These are phyloP conservation scores for Cettia cetti DNA, from an alignment of 2,113 vertebrate species.

Conservation along the genomic window DNA sequence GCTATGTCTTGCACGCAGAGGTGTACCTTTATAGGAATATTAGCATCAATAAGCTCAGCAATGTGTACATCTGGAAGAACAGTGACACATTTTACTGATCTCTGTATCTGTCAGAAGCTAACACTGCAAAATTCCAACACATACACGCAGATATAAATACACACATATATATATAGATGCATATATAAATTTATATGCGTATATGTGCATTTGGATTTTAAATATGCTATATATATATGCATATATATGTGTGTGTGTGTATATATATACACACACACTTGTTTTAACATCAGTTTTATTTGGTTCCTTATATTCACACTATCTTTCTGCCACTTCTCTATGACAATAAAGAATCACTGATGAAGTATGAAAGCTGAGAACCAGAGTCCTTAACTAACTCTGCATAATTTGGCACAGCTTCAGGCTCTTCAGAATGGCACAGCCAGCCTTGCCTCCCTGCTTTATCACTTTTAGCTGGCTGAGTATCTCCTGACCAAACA, in stretches of 20 bases:
- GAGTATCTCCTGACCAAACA: not conserved
- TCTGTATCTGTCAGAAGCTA: not conserved
- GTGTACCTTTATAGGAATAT: not conserved
- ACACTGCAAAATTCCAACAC: not conserved
- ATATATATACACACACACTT: not conserved
- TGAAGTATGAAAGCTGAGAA: not conserved
- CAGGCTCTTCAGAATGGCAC: not conserved
- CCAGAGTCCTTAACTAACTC: not conserved
- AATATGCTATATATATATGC: too few species aligned
- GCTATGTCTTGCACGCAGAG: not conserved
- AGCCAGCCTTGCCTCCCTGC: not conserved
- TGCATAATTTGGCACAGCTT: not conserved
- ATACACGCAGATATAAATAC: not conserved
- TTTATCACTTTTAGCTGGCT: not conserved
- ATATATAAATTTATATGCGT: not conserved
- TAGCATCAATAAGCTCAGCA: not conserved
- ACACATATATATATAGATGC: not conserved
- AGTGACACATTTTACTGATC: not conserved
- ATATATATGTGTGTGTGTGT: too few species aligned
- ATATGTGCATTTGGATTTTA: not conserved
- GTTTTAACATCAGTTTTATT: not conserved
- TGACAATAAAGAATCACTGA: not conserved
- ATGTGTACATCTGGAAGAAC: not conserved
- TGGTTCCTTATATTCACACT: not conserved
- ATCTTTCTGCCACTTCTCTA: not conserved